phyloP scores from a whole-genome alignment of 2,888 invertebrate genomes.

The Oscheius sp. region DNA sequence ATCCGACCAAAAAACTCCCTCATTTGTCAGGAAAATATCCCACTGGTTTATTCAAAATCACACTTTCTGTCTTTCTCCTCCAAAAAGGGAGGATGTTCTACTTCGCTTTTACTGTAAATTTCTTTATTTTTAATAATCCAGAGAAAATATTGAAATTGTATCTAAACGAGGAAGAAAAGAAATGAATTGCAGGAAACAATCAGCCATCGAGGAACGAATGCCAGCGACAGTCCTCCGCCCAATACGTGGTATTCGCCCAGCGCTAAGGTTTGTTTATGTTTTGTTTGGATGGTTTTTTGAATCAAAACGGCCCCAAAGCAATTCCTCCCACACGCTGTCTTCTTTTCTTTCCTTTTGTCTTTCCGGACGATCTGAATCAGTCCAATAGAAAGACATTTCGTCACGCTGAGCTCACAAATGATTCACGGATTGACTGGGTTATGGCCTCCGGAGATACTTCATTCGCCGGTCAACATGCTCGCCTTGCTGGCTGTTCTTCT shows the following conservation, averaged over 20 bases:
- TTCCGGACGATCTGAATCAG: too few species aligned
- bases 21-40: too few species aligned
- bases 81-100: background rate
- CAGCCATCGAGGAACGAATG: constrained; percentile 12
- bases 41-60: too few species aligned
- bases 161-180: background rate
- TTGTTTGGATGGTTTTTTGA: background rate
- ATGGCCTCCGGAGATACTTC: constrained; percentile 12
- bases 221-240: constrained; percentile 15
- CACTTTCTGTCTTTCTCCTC: too few species aligned
- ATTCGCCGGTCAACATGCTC: constrained; percentile 2
- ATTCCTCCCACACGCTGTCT: background rate
- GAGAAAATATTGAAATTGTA: background rate
- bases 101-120: background rate
- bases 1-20: too few species aligned
- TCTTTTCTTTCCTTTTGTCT: background rate
- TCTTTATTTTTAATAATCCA: background rate
- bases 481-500: constrained; percentile 22
- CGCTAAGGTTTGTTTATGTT: constrained; percentile 6
- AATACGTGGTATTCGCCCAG: constrained; percentile 23
- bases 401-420: constrained; percentile 14
- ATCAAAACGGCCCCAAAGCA: too few species aligned
- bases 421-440: constrained; percentile 22
- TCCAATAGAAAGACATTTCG: too few species aligned
- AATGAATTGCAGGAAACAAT: constrained; percentile 1